phyloP scores from a whole-genome alignment of 2,797 vertebrate genomes.

The Carapus acus region DNA sequence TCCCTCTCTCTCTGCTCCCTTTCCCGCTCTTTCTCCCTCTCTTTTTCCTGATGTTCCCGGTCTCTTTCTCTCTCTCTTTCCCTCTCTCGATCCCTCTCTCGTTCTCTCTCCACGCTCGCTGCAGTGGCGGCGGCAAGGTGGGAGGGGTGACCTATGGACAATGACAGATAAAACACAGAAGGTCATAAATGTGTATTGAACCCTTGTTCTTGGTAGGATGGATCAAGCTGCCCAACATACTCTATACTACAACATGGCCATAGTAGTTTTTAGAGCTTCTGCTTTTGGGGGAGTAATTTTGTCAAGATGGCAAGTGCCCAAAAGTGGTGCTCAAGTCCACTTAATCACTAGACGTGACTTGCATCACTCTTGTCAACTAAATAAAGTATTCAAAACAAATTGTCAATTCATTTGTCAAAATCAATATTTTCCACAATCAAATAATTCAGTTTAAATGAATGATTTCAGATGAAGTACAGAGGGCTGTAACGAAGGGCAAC shows the following conservation, averaged over 20 bases:
- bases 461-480: conserved; percentile 6
- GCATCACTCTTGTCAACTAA: too few species aligned
- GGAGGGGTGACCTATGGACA: conserved; percentile 79
- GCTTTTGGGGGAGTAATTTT: too few species aligned
- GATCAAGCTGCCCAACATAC: conserved; percentile 4
- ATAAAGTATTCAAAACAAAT: too few species aligned
- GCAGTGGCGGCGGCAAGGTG: conserved; percentile 78
- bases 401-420: too few species aligned
- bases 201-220: conserved; percentile 2
- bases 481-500: conserved; percentile 12
- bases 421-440: too few species aligned
- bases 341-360: too few species aligned
- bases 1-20: conserved; percentile 69
- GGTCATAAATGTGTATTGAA: conserved; percentile 9
- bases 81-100: conserved; percentile 67
- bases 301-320: too few species aligned
- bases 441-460: too few species aligned
- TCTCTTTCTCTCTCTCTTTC: conserved; percentile 74
- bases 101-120: conserved; percentile 79
- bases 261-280: conserved; percentile 5
- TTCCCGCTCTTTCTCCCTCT: conserved; percentile 75
- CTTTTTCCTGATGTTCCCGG: conserved; percentile 74
- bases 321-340: too few species aligned
- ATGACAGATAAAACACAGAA: conserved; percentile 34
- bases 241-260: neutral